Evolutionary conservation across 1,140 invertebrate species (phyloP), one percentile per base, ranked within the genome.

Genomic region (Copidosoma floridanum): DNA sequence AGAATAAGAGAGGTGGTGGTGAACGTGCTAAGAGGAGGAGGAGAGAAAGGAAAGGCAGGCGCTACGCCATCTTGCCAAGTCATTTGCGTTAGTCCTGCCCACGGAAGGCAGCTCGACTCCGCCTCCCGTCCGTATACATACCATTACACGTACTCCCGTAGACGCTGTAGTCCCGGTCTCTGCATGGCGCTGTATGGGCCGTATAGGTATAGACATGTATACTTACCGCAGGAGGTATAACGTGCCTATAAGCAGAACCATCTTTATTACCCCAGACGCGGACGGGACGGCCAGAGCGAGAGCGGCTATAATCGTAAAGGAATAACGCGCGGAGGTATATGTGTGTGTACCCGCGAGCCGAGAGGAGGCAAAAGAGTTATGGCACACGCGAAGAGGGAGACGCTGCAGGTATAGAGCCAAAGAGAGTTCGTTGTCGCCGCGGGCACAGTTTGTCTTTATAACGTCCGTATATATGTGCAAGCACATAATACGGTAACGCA

Each of bases 51-150:
- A 27, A 14, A 61, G 64, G 66, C 70, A 66, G 69, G 69, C 29
- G 8, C 63, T 77, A 68, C 80, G 80, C 79, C 80, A 81, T 81
- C 79, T 81, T 82, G 23, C 55, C 79, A 73, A 80, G 75, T 82
- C 77, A 81, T 79, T 79, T 78, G 72, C 75, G 73, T 77, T 78
- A 80, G 79, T 76, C 79, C 80, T 77, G 78, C 81, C 81, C 79
- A 81, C 81, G 76, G 76, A 77, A 72, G 73, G 76, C 77, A 6
- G 29, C 29, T 69, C 76, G 76, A 69, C 81, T 81, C 81, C 81
- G 79, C 81, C 81, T 80, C 76, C 75, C 68, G 70, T 73, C 18
- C 18, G n/a, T n/a, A n/a, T n/a, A n/a, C n/a, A n/a, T n/a, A n/a
- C n/a, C n/a, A 12, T 43, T 18, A 43, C 32, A 37, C 8, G 14